Evolutionary conservation across 2,888 invertebrate species (phyloP).

Genomic region (Escarpia spicata): DNA sequence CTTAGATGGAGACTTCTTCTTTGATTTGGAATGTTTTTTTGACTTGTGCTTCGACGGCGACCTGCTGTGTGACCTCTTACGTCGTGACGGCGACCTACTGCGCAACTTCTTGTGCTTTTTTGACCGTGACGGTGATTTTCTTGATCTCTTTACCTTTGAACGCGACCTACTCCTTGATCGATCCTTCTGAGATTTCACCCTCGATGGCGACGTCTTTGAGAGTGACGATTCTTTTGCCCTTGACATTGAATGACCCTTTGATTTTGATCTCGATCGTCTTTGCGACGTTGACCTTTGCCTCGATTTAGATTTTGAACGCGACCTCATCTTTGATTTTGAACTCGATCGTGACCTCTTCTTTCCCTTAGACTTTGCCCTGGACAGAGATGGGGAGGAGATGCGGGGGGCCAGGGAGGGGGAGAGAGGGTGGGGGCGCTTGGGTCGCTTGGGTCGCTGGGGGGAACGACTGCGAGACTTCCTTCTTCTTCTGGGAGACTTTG

Average conservation of each 20-base stretch:
- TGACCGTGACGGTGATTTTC: neutral
- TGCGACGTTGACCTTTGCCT: neutral
- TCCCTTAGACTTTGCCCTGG: neutral
- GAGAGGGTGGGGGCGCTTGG: neutral
- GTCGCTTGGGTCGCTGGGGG: neutral
- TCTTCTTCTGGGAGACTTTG: conserved; percentile 22
- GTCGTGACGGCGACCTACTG: neutral
- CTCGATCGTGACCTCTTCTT: conserved; percentile 29
- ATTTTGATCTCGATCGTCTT: conserved; percentile 21
- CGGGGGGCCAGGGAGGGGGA: neutral
- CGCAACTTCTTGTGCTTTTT: neutral
- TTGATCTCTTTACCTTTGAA: neutral
- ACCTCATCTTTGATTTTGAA: conserved; percentile 23
- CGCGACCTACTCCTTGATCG: neutral
- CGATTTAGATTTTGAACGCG: conserved; percentile 14
- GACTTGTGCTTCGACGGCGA: neutral
- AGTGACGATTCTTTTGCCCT: neutral
- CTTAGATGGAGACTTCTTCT: conserved; percentile 14
- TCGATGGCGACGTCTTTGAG: neutral
- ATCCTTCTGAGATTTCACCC: neutral
- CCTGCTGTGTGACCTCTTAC: neutral
- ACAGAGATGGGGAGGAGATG: neutral
- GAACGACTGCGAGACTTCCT: neutral
- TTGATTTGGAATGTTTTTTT: conserved; percentile 19
- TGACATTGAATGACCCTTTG: neutral